Evolutionary conservation across 2,888 invertebrate genomes (phyloP), one percentile per base, ranked within the genome.

Genomic region (Odontocerum albicorne): DNA sequence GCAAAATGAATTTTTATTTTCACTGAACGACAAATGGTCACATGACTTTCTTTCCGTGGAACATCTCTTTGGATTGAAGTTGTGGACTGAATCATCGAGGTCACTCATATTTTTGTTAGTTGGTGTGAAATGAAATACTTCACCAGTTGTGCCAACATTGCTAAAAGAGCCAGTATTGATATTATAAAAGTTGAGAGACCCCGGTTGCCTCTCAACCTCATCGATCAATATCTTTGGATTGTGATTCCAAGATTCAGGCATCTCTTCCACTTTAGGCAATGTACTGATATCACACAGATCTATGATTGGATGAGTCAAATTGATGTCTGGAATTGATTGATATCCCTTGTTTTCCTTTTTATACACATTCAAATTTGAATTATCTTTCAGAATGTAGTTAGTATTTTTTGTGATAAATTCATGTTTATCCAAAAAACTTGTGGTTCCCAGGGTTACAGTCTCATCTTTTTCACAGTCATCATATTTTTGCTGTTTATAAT

Each of bases 41-140:
- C 39, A 42, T 6, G 49, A 46, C 67, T 78, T 77, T 55, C 68
- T 69, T 63, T 78, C 78, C 1, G 78, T 77, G 0, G 78, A 78
- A 36, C 59, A 62, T 38, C 59, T 43, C 15, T 60, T 49, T 0
- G 62, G 62, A 36, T 59, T 52, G 31, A 62, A 62, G 12, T 17
- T 19, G 10, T 40, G 20, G 7, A 53, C 12, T 7, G 49, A 49
- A 27, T 57, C 46, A 21, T 57, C 45, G 2, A 49, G 8, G n/a
- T 40, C 27, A 15, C 43, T 55, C n/a, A 49, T 15, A 43, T 38
- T 47, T 52, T 55, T 55, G 16, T 46, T 40, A 17, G 38, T 46
- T 2, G 58, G 58, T 4, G 61, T 61, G 13, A 57, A 54, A 22
- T 38, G 13, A 16, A 42, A 33, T 22, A 31, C 43, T 7, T 55